Evolutionary conservation across 2,797 vertebrate species (phyloP), one percentile per base, ranked within the genome.

Genomic region (Enteromius thamalakanensis): DNA sequence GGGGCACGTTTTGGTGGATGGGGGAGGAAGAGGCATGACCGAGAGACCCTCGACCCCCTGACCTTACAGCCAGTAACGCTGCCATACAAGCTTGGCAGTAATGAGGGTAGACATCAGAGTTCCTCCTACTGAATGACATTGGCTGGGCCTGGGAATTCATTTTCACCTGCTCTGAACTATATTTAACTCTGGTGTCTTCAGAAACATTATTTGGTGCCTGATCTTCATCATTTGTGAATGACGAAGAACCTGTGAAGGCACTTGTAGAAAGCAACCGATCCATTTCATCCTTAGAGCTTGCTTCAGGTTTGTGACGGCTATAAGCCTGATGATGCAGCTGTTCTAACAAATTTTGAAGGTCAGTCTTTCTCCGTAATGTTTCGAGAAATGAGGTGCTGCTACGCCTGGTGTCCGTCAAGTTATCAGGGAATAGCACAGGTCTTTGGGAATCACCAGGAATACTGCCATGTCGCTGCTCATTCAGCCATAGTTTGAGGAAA

Each of bases 301-400:
- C 34, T 64, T 84, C 80, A 76, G 85, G 86, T 76, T 85, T 86
- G 3, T 64, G 76, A 92, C 86, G 87, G 23, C 49, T 65, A 77
- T 76, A 83, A 53, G 68, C 17, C 60, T 71, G 84, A 37, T 68
- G 78, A 78, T 64, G 87, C 60, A 70, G 65, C 51, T 76, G 78
- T 69, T 88, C 77, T 60, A 81, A 71, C 70, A 78, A 62, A 78
- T 79, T 19, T 67, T 84, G 83, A 64, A 87, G 86, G 71, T 77
- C 85, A 32, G 76, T 84, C 83, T 90, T 90, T 86, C 89, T 92
- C 21, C 53, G 81, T 40, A 89, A 88, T 75, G 88, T 88, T 74
- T 94, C 90, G 58, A 93, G 80, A 84, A 88, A 19, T 72, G 93
- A 91, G 53, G 91, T 37, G 64, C 92, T 92, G 83, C 90, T 87